These are phyloP conservation scores for Antedon mediterranea DNA, from an alignment of 53 echinoderm and acorn worm species.

Conservation along the genomic window DNA sequence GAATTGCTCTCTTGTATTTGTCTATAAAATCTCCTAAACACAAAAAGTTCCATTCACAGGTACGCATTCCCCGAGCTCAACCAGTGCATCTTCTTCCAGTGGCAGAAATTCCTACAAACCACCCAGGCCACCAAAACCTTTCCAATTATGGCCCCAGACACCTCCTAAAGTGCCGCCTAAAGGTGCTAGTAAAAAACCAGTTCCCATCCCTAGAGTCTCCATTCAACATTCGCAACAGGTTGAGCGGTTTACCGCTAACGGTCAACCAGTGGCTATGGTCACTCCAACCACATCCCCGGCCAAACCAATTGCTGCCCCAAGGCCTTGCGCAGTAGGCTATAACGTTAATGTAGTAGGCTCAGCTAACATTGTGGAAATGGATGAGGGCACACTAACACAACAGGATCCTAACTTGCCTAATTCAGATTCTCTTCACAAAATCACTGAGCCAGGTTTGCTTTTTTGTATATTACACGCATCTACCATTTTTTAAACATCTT, in stretches of 20 bases:
- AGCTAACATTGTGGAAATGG: not conserved
- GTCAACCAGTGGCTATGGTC: not conserved
- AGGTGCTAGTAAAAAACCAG: not conserved
- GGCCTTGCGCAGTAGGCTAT: not conserved
- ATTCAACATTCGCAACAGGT: not conserved
- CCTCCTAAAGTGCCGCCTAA: not conserved
- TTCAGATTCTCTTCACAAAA: not conserved
- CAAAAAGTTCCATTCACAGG: not conserved
- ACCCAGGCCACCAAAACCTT: not conserved
- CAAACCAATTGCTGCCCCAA: not conserved
- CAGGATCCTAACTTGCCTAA: not conserved
- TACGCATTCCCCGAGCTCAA: not conserved
- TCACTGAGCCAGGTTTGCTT: not conserved
- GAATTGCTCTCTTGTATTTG: no score
- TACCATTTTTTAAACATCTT: not conserved
- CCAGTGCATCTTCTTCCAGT: not conserved
- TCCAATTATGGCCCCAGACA: not conserved
- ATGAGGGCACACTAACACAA: not conserved
- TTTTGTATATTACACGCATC: not conserved
- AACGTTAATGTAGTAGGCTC: not conserved
- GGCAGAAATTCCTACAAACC: not conserved
- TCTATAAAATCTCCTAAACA: no score
- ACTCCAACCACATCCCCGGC: conserved; percentile 6
- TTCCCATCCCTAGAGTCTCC: not conserved
- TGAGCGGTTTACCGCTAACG: not conserved